Base-by-base conservation (phyloP, 2,797 vertebrate genomes). In the Rhabdophis nuchalis region DNA sequence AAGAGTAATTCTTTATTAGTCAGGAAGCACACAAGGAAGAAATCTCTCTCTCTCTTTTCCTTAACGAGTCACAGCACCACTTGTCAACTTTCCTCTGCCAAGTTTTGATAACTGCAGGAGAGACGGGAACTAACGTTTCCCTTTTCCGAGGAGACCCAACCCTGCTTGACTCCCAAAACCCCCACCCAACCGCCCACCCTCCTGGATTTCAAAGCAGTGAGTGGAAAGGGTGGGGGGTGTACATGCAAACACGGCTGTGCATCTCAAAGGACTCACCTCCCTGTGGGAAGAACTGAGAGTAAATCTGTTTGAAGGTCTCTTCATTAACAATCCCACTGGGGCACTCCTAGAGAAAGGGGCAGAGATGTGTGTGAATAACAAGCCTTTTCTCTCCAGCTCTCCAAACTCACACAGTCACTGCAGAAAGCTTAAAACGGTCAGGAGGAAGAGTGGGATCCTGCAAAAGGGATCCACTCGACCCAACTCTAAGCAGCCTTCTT, bases 221-320 rank as follows among this genome's bases (percentile, higher is more conserved):
- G 53, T 94, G 12, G 10, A 68, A 96, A 93, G 64, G 95, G 27
- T 25, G 64, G 58, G 27, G 20, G 1, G 27, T 57, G 27, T 90
- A 56, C n/a, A 12, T 20, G 46, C 85, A 90, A 93, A 91, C 92
- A 85, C 92, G 77, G 92, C 64, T 90, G 90, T 86, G 90, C 95
- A 93, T 57, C 60, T 87, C 41, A 88, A 87, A 93, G 92, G 94
- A 98, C 99, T 97, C 95, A 99, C 99, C 99, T 98, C 99, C 99
- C 97, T 99, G 99, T 85, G 99, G 99, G 97, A 99, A 99, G 97
- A 99, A 99, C 97, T 99, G 99, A 11, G 99, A 97, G 96, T 99
- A 99, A 97, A 99, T 99, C 94, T 98, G 99, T 98, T 99, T 99
- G 97, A 99, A 99, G 57, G 98, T 99, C 54, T 99, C 99, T 97